Evolutionary conservation across 1,140 invertebrate genomes (phyloP).

Genomic region (Saccostrea cuccullata): DNA sequence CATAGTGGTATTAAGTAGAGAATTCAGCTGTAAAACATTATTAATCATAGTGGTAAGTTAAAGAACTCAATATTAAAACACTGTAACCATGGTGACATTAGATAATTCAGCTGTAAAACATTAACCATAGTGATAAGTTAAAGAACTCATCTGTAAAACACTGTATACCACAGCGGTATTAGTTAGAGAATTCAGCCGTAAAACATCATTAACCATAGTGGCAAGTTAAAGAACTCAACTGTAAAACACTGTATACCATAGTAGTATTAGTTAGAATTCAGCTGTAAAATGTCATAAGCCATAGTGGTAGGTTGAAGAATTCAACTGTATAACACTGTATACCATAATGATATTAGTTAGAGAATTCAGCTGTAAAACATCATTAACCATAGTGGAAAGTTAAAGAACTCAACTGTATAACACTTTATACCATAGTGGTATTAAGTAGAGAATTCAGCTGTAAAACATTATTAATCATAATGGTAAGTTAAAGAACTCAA

Average conservation of each 20-base stretch:
- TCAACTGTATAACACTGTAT: background rate
- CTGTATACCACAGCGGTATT: background rate
- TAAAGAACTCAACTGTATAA: background rate
- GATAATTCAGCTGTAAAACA: conserved; percentile 11
- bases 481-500: background rate
- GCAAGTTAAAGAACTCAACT: background rate
- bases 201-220: background rate
- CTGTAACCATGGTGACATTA: conserved; percentile 86
- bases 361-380: no score
- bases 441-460: background rate
- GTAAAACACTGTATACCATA: background rate
- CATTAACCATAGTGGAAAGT: background rate
- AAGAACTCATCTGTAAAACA: background rate
- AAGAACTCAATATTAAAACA: conserved; percentile 72
- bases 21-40: background rate
- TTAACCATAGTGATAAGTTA: background rate
- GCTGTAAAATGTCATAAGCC: background rate
- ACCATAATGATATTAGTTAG: background rate
- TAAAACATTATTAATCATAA: background rate
- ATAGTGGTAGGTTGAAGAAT: background rate
- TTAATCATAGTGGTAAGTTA: background rate
- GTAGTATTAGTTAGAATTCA: background rate
- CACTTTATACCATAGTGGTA: background rate
- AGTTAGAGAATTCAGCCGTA: background rate
- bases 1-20: background rate